Evolutionary conservation across 2,888 invertebrate species (phyloP), one percentile per base, ranked within the genome.

Genomic region (Acronicta leporina): DNA sequence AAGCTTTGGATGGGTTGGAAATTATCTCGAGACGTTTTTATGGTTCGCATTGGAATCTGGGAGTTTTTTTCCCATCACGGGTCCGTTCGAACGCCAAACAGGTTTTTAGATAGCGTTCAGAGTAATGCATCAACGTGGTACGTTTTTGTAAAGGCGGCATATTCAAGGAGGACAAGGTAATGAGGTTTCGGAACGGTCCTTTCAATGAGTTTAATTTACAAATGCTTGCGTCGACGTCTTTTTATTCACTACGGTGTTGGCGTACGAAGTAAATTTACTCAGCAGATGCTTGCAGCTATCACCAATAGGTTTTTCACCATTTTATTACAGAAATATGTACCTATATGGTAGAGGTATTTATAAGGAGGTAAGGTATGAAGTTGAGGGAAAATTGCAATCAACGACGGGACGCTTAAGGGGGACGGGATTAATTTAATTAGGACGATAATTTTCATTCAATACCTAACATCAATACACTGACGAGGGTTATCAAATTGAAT

Each of bases 91-190:
- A 89, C 86, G 87, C 87, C 87, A 90, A 94, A 94, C 94, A 88
- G 93, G 94, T 94, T 94, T 92, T 93, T 90, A 92, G 94, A 93
- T 93, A 94, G 92, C 92, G 92, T 89, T 88, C 90, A 74, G 73
- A 84, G 92, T 90, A 94, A 94, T 94, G 93, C 92, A 94, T 94
- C 94, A 94, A 89, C 87, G 84, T 84, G 88, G 81, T 87, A 78
- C 82, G 90, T 92, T 94, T 94, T 93, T 94, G 88, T 92, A 85
- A 80, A 83, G 90, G 89, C 93, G 92, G 92, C 88, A 87, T 85
- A 86, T 87, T 89, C 89, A 91, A 92, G 91, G 84, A 88, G 87
- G 83, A 84, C 84, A 85, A 83, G 80, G 89, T 92, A 79, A 92
- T 92, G 92, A 91, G 88, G 85, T 88, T 89, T 88, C 82, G 84